Evolutionary conservation across 2,888 invertebrate species (phyloP), one percentile per base, ranked within the genome.

Genomic region (Drosophila picticornis): DNA sequence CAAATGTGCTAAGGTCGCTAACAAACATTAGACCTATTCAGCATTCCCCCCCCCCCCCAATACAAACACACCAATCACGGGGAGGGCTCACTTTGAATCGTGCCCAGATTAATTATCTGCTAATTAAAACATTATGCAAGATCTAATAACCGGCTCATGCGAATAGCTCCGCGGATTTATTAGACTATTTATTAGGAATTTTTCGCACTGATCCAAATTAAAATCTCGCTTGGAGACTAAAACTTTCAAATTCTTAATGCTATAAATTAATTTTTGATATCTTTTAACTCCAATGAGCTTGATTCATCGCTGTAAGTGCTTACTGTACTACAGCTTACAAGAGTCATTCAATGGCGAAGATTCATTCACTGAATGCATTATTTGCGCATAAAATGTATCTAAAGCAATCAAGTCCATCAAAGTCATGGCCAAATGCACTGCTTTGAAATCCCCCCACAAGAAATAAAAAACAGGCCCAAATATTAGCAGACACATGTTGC

Each of bases 401-500:
- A 55, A 58, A 50, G 50, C 59, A 55, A 38, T 13, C 40, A 60
- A 53, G 59, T 71, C 50, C 65, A 73, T 65, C 77, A 72, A 77
- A 72, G 73, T 73, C 77, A 73, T 55, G 68, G 77, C 59, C 73
- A 43, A 10, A 34, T 56, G 55, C 51, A 53, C 32, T 16, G 25
- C 25, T 46, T 16, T 59, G 48, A 27, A 52, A 55, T 65, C 34
- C 65, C 59, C 57, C 50, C 16, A 9, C 22, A 50, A 50, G 25
- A 36, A 27, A 51, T 32, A 22, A 50, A 43, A 68, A 72, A 67
- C 50, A 25, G 59, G 53, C 48, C 72, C 68, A 80, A 76, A 61
- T 70, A 62, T 58, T 71, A 43, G 72, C 74, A 87, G 85, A 83
- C 88, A 81, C 79, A 79, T 75, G 59, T 7, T 50, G 56, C 67